Evolutionary conservation across 2,113 vertebrate genomes (phyloP).

Genomic region (Rhea pennata): DNA sequence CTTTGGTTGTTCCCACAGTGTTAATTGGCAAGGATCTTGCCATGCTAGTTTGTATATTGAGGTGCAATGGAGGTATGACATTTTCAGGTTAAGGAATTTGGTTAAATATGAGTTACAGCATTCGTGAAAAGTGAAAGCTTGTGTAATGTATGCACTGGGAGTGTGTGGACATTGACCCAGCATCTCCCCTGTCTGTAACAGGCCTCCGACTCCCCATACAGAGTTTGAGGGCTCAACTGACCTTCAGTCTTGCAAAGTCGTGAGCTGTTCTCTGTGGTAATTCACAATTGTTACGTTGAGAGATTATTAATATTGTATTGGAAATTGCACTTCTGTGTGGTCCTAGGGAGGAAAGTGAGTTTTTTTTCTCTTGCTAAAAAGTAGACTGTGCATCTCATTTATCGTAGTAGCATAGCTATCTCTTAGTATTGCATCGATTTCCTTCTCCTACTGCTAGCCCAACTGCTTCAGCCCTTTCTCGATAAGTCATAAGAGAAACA

Average conservation of each 20-base stretch:
- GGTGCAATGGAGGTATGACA: fast-evolving
- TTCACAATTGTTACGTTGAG: background rate
- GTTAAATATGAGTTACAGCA: background rate
- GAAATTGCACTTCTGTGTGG: background rate
- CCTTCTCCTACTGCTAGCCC: background rate
- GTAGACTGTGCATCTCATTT: background rate
- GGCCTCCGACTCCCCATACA: background rate
- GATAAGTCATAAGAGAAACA: background rate
- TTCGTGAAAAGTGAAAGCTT: background rate
- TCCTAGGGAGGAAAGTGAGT: background rate
- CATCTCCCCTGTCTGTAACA: background rate
- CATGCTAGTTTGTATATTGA: background rate
- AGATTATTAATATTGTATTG: background rate
- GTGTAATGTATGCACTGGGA: background rate
- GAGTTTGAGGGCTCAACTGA: background rate
- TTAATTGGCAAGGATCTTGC: background rate
- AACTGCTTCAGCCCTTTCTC: background rate
- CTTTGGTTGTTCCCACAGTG: background rate
- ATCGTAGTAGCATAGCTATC: background rate
- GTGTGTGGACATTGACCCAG: background rate
- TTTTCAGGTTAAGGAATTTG: background rate
- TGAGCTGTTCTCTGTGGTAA: background rate
- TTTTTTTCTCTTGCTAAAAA: background rate
- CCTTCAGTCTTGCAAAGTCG: background rate
- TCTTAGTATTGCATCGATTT: background rate